A percentile compares a stretch with the other conserved stretches of the same genome.
Evolutionary conservation across 2,797 vertebrate genomes (phyloP).

Genomic region (Eleutherodactylus coqui): DNA sequence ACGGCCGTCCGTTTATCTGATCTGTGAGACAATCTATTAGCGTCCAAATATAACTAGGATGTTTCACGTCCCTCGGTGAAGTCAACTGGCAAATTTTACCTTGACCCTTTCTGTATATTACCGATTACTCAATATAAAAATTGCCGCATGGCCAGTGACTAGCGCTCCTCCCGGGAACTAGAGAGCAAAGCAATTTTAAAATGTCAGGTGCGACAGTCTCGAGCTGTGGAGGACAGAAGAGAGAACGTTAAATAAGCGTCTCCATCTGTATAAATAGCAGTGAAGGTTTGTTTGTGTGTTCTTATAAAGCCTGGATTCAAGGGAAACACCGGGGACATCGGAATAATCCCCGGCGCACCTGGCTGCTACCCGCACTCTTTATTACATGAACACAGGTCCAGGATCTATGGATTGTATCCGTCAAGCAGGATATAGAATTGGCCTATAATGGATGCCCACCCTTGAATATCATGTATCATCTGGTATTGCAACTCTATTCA

Average conservation of each 20-base stretch:
- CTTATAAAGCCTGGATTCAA: constrained; percentile 16
- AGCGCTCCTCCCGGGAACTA: not conserved
- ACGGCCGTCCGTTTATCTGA: not conserved
- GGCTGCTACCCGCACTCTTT: not conserved
- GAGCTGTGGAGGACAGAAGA: constrained; percentile 2
- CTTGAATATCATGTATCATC: too few relatives aligned
- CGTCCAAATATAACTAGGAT: constrained; percentile 8
- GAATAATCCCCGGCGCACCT: not conserved
- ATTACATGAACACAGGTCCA: not conserved
- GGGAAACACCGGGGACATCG: constrained; percentile 8
- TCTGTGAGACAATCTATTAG: not conserved
- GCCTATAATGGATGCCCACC: not conserved
- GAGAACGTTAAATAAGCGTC: constrained; percentile 39
- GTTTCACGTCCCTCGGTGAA: constrained; percentile 6
- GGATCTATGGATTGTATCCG: not conserved
- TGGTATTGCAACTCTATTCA: too few relatives aligned
- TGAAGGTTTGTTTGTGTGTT: constrained; percentile 18
- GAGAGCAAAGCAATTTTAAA: constrained; percentile 56
- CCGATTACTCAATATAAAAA: constrained; percentile 40
- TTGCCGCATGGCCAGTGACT: constrained; percentile 35
- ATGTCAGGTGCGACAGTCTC: constrained; percentile 41
- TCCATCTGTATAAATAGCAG: constrained; percentile 37
- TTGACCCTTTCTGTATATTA: constrained; percentile 43
- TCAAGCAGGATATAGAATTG: not conserved
- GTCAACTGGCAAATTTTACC: constrained; percentile 23